These are phyloP conservation scores for Glyptemys insculpta DNA, from an alignment of 2,797 vertebrate genomes.

Conservation along the genomic window DNA sequence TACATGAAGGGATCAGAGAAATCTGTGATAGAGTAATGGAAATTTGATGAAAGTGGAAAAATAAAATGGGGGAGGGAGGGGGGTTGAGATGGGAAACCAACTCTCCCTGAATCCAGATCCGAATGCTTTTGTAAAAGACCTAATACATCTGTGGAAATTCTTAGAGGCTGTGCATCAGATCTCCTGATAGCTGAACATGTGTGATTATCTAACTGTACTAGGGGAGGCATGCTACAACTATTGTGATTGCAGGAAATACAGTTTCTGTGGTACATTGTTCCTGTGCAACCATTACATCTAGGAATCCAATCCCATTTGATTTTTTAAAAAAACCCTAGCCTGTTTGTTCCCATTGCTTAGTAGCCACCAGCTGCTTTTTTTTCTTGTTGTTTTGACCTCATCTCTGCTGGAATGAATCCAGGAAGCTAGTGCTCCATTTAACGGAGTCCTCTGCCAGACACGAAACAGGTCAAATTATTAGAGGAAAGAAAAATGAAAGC, in stretches of 20 bases:
- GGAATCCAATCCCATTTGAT: constrained; percentile 28
- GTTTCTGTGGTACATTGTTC: constrained; percentile 18
- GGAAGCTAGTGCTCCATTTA: constrained; percentile 55
- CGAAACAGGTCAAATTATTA: constrained; percentile 78
- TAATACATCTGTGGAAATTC: constrained; percentile 26
- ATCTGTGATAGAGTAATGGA: background rate
- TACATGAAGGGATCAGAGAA: background rate
- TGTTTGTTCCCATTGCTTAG: constrained; percentile 56
- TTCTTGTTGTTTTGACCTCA: constrained; percentile 60
- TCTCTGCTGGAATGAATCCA: constrained; percentile 69
- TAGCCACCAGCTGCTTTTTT: constrained; percentile 64
- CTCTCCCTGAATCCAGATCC: background rate
- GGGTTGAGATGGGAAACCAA: background rate
- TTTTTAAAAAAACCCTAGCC: constrained; percentile 27
- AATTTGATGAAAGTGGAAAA: constrained; percentile 28
- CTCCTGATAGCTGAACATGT: background rate
- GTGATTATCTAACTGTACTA: constrained; percentile 21
- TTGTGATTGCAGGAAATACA: background rate
- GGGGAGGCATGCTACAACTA: background rate
- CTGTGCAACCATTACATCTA: constrained; percentile 6
- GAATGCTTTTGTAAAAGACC: background rate
- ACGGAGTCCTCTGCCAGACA: constrained; percentile 69
- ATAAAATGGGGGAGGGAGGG: background rate
- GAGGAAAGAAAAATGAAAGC: constrained; percentile 69
- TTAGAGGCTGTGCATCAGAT: background rate